Evolutionary conservation across 1,140 invertebrate species (phyloP).

Genomic region (Temnothorax longispinosus): DNA sequence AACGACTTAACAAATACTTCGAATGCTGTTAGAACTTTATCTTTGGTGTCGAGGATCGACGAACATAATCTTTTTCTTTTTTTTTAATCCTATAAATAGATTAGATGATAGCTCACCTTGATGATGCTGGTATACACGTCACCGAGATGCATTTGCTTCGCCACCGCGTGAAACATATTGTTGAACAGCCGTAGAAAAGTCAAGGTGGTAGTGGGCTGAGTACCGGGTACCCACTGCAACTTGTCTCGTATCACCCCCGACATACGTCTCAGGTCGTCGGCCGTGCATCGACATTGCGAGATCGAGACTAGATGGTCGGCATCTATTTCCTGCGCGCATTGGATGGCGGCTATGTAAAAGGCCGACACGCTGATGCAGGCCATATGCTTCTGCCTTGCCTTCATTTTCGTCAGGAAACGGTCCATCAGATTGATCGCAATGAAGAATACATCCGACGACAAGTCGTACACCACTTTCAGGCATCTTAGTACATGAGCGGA

Average conservation of each 20-base stretch:
- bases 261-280: constrained; percentile 91
- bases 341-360: constrained; percentile 88
- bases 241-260: constrained; percentile 90
- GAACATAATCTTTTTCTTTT: neutral
- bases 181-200: constrained; percentile 90
- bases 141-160: constrained; percentile 84
- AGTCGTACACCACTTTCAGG: constrained; percentile 93
- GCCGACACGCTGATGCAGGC: constrained; percentile 90
- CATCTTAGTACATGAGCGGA: constrained; percentile 92
- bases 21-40: neutral
- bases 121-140: constrained; percentile 83
- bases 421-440: constrained; percentile 92
- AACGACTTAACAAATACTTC: neutral
- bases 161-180: constrained; percentile 86
- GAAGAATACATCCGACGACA: constrained; percentile 92
- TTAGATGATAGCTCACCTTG: constrained; percentile 70
- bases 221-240: constrained; percentile 87
- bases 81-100: neutral
- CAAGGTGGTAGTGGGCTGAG: constrained; percentile 88
- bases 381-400: constrained; percentile 90
- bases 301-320: constrained; percentile 86
- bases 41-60: neutral
- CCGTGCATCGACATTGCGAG: constrained; percentile 91
- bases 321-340: constrained; percentile 82
- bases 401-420: constrained; percentile 91